These are phyloP conservation scores for Leucophenga montana DNA, from an alignment of 2,888 invertebrate species.

Conservation along the genomic window DNA sequence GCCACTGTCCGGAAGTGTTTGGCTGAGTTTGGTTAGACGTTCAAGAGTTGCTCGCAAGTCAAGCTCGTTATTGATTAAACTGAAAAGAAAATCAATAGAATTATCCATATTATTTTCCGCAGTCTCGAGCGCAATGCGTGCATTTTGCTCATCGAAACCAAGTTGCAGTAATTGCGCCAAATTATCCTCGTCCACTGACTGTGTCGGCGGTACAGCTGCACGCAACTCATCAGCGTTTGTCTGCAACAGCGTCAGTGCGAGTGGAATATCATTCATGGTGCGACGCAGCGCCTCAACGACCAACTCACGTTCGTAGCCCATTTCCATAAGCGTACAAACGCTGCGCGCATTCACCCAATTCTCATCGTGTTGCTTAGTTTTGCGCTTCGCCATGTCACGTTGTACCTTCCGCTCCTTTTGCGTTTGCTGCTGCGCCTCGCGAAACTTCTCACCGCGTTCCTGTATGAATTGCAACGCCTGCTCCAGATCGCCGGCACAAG, in stretches of 20 bases:
- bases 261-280: slow-evolving; percentile 80
- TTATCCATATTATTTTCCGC: slow-evolving; percentile 75
- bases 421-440: slow-evolving; percentile 74
- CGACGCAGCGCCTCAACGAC: slow-evolving; percentile 78
- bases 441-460: slow-evolving; percentile 75
- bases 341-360: slow-evolving; percentile 72
- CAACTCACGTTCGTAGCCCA: slow-evolving; percentile 80
- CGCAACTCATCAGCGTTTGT: slow-evolving; percentile 54
- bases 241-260: slow-evolving; percentile 74
- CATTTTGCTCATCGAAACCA: slow-evolving; percentile 77
- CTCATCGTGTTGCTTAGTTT: slow-evolving; percentile 33
- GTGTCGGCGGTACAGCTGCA: slow-evolving; percentile 40
- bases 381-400: slow-evolving; percentile 34
- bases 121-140: slow-evolving; percentile 75
- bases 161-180: slow-evolving; percentile 73
- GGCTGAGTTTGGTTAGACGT: slow-evolving; percentile 56
- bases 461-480: slow-evolving; percentile 80
- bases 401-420: slow-evolving; percentile 73
- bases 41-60: slow-evolving; percentile 63
- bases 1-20: slow-evolving; percentile 45
- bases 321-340: slow-evolving; percentile 75
- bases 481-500: slow-evolving; percentile 76
- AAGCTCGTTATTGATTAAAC: slow-evolving; percentile 62
- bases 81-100: slow-evolving; percentile 77
- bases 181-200: slow-evolving; percentile 48